Conservation (phyloP, 2,888 invertebrate species). For the Drosophila mimica region DNA sequence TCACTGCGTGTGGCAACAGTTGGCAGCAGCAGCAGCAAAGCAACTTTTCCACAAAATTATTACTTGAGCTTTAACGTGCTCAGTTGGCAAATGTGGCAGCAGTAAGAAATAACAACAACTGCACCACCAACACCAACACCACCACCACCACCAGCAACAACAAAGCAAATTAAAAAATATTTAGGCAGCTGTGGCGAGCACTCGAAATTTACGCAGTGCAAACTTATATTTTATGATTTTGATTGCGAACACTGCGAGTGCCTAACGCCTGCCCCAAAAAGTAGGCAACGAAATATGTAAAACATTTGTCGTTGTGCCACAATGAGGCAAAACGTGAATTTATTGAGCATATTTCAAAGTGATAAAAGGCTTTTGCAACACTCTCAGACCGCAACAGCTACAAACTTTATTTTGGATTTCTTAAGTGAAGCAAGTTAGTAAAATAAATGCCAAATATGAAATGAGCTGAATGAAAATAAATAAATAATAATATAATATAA, state of each 20-base stretch:
- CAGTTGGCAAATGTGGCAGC: constrained; percentile 42
- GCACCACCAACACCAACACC: constrained; percentile 31
- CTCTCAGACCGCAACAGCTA: neutral
- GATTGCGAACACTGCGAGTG: constrained; percentile 57
- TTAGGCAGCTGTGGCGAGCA: constrained; percentile 79
- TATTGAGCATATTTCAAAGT: neutral
- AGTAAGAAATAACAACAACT: constrained; percentile 29
- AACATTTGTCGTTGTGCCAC: constrained; percentile 18
- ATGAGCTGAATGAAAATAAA: neutral
- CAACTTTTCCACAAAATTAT: constrained; percentile 59
- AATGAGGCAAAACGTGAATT: neutral
- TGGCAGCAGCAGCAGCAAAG: constrained; percentile 19
- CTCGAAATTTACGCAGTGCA: constrained; percentile 78
- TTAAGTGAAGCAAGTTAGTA: neutral
- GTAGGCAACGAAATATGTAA: constrained; percentile 69
- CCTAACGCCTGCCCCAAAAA: constrained; percentile 52
- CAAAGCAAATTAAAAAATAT: constrained; percentile 80
- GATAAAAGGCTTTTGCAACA: neutral
- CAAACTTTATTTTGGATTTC: neutral
- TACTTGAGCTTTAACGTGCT: constrained; percentile 71
- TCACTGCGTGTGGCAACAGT: constrained; percentile 57
- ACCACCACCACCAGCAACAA: constrained; percentile 24
- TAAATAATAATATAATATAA: too few species aligned
- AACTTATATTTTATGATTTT: constrained; percentile 81
- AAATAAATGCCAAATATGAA: too few species aligned